Base-by-base conservation (phyloP, 1,140 invertebrate genomes). In the Hypothenemus hampei region DNA sequence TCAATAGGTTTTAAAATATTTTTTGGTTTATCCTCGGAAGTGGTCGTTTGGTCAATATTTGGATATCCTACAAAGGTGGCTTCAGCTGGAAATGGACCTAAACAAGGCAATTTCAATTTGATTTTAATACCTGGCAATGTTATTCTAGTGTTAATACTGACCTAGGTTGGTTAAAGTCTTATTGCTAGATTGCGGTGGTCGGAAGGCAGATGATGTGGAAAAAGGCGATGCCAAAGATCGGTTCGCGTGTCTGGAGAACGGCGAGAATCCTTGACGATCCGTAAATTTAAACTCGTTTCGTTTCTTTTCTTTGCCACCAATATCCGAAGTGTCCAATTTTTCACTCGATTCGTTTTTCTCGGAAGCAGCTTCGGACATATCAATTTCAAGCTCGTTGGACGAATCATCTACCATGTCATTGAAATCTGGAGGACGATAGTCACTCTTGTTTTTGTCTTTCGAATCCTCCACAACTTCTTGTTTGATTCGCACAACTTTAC, bases 401-500 rank as follows among this genome's bases (percentile, higher is more conserved):
- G 85, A 87, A 46, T 87, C 85, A 67, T 88, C 85, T 1, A 85
- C 85, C 11, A 89, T 72, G 62, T 88, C 86, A 64, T 88, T 85
- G 65, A 88, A 87, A 65, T 87, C 85, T 0, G 84, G 83, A 5
- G 79, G 79, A 43, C 85, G 82, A 68, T 86, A 86, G 35, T 81
- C 75, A 23, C 73, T 70, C 0, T 51, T 54, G 13, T 33, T 23
- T 22, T 52, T 59, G 0, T 73, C 69, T 45, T 74, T 72, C 16
- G 59, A 43, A 55, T 73, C 69, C 31, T 75, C 73, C 19, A 61
- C 45, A 50, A 65, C 62, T 37, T 68, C 67, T 22, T 59, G 54
- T 55, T 67, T 65, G 39, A 62, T 60, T 47, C 62, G 62, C 22
- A 49, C 47, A 13, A 55, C 21, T 57, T 57, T 71, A 40, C 4